These are phyloP conservation scores for Phalacrocorax carbo DNA, from an alignment of 2,113 vertebrate species.

Conservation along the genomic window DNA sequence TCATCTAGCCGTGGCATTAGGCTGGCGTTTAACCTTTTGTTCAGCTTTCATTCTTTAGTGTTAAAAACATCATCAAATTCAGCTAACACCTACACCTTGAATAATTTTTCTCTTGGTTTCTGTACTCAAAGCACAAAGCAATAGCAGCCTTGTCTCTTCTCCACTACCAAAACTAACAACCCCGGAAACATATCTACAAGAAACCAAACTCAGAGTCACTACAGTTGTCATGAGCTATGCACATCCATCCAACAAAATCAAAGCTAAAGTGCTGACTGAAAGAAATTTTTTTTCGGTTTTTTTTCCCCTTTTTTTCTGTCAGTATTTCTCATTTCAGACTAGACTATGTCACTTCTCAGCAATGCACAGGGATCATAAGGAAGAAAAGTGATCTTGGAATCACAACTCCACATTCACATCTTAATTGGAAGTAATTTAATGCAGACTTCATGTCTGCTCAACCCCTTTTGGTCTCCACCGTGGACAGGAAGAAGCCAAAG, in stretches of 20 bases:
- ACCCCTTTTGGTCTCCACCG: neutral
- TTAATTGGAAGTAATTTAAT: neutral
- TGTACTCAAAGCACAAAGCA: neutral
- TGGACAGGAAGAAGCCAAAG: neutral
- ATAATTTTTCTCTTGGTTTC: neutral
- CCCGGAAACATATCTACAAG: neutral
- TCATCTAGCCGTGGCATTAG: neutral
- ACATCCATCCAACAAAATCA: neutral
- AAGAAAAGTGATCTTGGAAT: neutral
- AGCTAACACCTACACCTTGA: neutral
- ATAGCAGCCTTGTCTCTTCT: neutral
- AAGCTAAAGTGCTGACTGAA: neutral
- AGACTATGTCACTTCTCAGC: neutral
- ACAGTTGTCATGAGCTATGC: neutral
- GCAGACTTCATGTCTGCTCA: neutral
- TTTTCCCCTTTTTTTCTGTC: neutral
- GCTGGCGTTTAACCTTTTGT: neutral
- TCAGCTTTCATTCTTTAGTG: neutral
- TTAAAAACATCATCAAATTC: neutral
- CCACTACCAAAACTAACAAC: neutral
- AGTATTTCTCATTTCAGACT: neutral
- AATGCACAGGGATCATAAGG: neutral
- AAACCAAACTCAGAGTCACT: neutral
- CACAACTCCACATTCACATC: neutral
- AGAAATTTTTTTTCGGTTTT: fast-evolving